Percentiles rank a stretch among this genome's conserved stretches.
Conservation (phyloP, 2,113 vertebrate genomes). For the Ifrita kowaldi region DNA sequence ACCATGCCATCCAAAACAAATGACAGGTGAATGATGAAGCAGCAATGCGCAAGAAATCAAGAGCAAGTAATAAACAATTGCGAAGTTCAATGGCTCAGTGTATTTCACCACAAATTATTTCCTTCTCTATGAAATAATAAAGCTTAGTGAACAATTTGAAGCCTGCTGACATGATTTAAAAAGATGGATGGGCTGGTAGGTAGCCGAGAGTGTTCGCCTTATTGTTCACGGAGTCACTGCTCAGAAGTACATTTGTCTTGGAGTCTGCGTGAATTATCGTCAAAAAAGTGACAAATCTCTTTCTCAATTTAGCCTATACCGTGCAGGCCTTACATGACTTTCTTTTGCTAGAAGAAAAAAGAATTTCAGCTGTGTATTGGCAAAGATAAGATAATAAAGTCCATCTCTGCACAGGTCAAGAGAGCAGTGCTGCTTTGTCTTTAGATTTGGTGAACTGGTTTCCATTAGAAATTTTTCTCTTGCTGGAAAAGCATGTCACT, state of each 20-base stretch:
- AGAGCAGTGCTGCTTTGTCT: background rate
- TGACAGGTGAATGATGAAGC: background rate
- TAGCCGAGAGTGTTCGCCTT: slow-evolving; percentile 3
- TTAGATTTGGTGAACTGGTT: background rate
- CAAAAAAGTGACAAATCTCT: slow-evolving; percentile 50
- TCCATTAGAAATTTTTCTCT: background rate
- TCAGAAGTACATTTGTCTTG: slow-evolving; percentile 41
- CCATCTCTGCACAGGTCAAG: background rate
- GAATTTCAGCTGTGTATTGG: background rate
- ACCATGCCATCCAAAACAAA: background rate
- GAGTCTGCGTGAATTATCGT: slow-evolving; percentile 21
- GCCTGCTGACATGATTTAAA: slow-evolving; percentile 36
- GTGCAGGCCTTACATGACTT: background rate
- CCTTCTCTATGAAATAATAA: slow-evolving; percentile 4
- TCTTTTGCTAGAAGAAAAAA: background rate
- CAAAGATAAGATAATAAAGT: background rate
- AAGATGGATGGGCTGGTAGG: slow-evolving; percentile 38
- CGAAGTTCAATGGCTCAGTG: slow-evolving; percentile 14
- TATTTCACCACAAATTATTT: slow-evolving; percentile 23
- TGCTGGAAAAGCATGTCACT: background rate
- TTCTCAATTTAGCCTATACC: background rate
- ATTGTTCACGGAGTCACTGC: background rate
- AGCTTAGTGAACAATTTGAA: slow-evolving; percentile 9
- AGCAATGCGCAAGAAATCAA: background rate
- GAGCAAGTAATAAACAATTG: slow-evolving; percentile 17